Base-by-base conservation (phyloP, 2,888 invertebrate genomes). In the Tortricodes alternella region DNA sequence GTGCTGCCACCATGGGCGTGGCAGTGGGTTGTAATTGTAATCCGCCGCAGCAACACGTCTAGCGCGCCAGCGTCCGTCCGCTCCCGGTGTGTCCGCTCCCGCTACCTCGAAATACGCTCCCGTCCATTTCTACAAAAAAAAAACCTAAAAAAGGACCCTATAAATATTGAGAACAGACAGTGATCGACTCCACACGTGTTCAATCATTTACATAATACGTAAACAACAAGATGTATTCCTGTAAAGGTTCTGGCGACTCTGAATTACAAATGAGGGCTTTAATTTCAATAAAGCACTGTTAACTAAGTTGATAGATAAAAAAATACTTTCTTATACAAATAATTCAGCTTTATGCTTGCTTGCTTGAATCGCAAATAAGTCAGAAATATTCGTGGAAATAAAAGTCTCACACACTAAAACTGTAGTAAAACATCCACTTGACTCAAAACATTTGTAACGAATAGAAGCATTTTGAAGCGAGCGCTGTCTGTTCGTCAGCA, bases 401-500 rank as follows among this genome's bases (percentile, higher is more conserved):
- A n/a, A n/a, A n/a, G n/a, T n/a, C n/a, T n/a, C n/a, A n/a, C n/a
- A n/a, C n/a, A n/a, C n/a, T n/a, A n/a, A n/a, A n/a, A n/a, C n/a
- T n/a, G n/a, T n/a, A n/a, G n/a, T n/a, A n/a, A n/a, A n/a, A n/a
- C n/a, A n/a, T n/a, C n/a, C n/a, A n/a, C n/a, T n/a, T n/a, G n/a
- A n/a, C n/a, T n/a, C n/a, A n/a, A n/a, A n/a, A n/a, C n/a, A n/a
- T n/a, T n/a, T n/a, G n/a, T n/a, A n/a, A n/a, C n/a, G n/a, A n/a
- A n/a, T 9, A 16, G 24, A 2, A 24, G 15, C 39, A 41, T 15
- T 23, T 24, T 41, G 13, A 24, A 24, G 16, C 13, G 18, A 37
- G 18, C 9, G 32, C 52, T 38, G 52, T 53, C 52, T 18, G 19
- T 9, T 35, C 52, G 52, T 46, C 52, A 52, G 52, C 46, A 34